A percentile compares a stretch with the other conserved stretches of the same genome.
Conservation (phyloP, 2,797 vertebrate species). For the Dryobates pubescens region DNA sequence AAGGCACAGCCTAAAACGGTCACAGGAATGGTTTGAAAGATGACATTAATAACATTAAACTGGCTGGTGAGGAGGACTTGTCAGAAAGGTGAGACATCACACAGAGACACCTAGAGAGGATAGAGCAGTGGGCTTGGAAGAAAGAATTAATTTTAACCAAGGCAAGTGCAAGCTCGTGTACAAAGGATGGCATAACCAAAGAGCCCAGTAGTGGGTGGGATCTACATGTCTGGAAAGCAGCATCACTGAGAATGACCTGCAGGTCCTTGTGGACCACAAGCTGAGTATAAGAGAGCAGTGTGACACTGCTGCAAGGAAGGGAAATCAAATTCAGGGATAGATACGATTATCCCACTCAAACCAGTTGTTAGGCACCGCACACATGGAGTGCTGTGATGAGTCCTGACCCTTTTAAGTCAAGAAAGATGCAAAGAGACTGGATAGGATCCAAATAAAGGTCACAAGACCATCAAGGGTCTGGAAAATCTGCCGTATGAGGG, state of each 20-base stretch:
- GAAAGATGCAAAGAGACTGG: background rate
- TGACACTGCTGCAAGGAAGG: background rate
- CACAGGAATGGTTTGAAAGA: background rate
- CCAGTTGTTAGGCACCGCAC: background rate
- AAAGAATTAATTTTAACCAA: background rate
- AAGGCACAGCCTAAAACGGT: no score
- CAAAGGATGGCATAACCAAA: no score
- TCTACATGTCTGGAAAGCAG: background rate
- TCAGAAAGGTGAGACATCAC: background rate
- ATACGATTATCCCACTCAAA: background rate
- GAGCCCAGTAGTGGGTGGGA: background rate
- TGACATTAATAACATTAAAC: background rate
- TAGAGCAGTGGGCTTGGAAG: background rate
- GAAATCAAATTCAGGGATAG: rapidly evolving
- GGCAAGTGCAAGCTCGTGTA: background rate
- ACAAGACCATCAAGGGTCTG: background rate
- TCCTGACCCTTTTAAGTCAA: background rate
- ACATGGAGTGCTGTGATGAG: no score
- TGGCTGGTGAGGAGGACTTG: background rate
- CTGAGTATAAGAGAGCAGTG: background rate
- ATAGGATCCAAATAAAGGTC: background rate
- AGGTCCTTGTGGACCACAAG: background rate
- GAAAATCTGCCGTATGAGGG: background rate
- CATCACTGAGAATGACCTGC: background rate
- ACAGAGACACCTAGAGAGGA: background rate